phyloP scores from a whole-genome alignment of 2,113 vertebrate genomes.

The Ivindomyrus marchei region DNA sequence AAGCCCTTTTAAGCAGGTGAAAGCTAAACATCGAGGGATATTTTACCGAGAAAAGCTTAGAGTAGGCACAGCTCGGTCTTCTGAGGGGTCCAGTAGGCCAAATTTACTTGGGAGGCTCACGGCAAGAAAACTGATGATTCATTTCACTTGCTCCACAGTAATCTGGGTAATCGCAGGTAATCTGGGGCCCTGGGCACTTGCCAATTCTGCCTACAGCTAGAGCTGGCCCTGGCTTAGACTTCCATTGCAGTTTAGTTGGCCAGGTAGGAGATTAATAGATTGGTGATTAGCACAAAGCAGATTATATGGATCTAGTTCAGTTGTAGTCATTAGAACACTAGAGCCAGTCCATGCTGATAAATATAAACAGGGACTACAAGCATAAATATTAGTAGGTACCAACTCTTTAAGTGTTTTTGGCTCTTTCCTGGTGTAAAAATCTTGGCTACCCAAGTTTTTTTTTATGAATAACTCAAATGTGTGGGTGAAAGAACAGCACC shows the following conservation, averaged over 20 bases:
- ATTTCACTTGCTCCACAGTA: background rate
- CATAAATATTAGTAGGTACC: background rate
- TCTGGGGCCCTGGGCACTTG: background rate
- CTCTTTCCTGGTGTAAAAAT: background rate
- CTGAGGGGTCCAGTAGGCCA: background rate
- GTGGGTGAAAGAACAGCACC: background rate
- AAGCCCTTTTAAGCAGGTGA: background rate
- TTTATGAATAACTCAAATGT: background rate
- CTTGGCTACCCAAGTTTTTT: background rate
- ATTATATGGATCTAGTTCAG: background rate
- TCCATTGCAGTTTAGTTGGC: background rate
- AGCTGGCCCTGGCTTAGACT: background rate
- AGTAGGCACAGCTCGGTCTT: background rate
- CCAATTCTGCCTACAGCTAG: background rate
- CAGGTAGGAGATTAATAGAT: background rate
- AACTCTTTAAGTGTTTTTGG: background rate
- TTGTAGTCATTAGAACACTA: background rate
- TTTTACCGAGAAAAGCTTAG: background rate
- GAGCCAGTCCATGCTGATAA: background rate
- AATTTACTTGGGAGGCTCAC: background rate
- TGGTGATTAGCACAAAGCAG: background rate
- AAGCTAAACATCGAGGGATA: background rate
- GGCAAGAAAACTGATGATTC: background rate
- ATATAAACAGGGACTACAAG: background rate
- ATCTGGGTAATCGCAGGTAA: background rate